These are phyloP conservation scores for Synanthedon andrenaeformis DNA, from an alignment of 2,888 invertebrate species.

Conservation along the genomic window DNA sequence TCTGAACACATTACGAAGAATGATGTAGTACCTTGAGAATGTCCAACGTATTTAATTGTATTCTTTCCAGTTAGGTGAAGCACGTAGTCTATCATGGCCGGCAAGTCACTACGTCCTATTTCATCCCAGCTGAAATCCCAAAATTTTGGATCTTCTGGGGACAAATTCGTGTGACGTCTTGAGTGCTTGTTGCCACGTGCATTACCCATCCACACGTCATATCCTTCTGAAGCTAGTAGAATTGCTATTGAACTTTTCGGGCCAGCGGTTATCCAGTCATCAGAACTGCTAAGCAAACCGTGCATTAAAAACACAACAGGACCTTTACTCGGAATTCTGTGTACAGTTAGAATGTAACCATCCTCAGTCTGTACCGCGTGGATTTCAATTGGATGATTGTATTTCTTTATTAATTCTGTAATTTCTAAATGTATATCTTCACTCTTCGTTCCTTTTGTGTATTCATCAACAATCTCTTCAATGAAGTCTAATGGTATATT, in stretches of 20 bases:
- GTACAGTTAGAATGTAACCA: conserved; percentile 79
- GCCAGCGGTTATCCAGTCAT: conserved; percentile 76
- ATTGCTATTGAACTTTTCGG: conserved; percentile 66
- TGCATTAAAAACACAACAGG: conserved; percentile 76
- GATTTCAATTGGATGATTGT: conserved; percentile 15
- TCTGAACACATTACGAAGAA: conserved; percentile 73
- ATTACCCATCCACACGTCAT: conserved; percentile 83
- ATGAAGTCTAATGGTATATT: neutral
- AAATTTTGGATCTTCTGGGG: conserved; percentile 37
- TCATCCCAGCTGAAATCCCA: conserved; percentile 81
- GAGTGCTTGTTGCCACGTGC: conserved; percentile 77
- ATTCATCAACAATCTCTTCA: neutral
- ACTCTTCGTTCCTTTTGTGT: neutral
- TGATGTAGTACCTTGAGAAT: conserved; percentile 77
- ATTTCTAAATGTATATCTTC: conserved; percentile 15
- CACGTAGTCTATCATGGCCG: conserved; percentile 78
- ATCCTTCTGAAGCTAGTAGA: conserved; percentile 70
- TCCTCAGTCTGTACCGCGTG: conserved; percentile 74
- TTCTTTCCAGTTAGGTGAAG: conserved; percentile 56
- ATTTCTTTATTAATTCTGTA: conserved; percentile 15
- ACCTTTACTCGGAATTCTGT: conserved; percentile 73
- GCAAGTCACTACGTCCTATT: conserved; percentile 79
- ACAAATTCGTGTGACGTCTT: conserved; percentile 46
- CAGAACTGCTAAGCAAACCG: conserved; percentile 77
- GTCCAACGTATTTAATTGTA: conserved; percentile 77